These are phyloP conservation scores for Oreochromis mossambicus DNA, from an alignment of 2,797 vertebrate genomes.

Conservation along the genomic window DNA sequence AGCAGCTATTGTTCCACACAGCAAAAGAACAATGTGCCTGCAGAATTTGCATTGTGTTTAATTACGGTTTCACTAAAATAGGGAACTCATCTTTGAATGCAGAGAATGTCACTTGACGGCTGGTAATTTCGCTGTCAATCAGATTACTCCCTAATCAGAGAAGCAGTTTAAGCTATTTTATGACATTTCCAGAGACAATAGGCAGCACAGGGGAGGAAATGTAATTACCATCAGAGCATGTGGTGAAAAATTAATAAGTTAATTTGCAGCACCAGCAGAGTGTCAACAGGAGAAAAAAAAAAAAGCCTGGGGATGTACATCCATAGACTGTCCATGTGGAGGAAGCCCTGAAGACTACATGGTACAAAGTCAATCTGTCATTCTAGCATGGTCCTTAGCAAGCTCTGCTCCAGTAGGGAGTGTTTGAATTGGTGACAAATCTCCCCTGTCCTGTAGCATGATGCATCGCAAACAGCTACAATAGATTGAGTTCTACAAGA, in stretches of 20 bases:
- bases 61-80: conserved; percentile 58
- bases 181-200: conserved; percentile 75
- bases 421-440: conserved; percentile 61
- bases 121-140: conserved; percentile 74
- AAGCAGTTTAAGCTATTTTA: conserved; percentile 70
- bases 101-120: conserved; percentile 62
- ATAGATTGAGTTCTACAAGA: conserved; percentile 45
- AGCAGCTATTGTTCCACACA: conserved; percentile 40
- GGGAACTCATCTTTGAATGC: conserved; percentile 59
- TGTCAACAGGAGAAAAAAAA: conserved; percentile 46
- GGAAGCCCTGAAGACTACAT: conserved; percentile 47
- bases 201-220: conserved; percentile 68
- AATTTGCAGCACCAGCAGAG: conserved; percentile 70
- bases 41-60: conserved; percentile 55
- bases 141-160: conserved; percentile 70
- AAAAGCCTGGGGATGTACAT: conserved; percentile 50
- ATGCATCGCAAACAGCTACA: conserved; percentile 58
- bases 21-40: conserved; percentile 44
- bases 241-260: conserved; percentile 75
- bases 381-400: conserved; percentile 31
- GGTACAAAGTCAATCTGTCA: conserved; percentile 55
- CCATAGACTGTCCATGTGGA: conserved; percentile 34
- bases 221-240: conserved; percentile 74
- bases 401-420: conserved; percentile 34
- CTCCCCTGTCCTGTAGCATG: conserved; percentile 45